Conservation (phyloP, 2,888 invertebrate genomes). For the Drosophila multiciliata region DNA sequence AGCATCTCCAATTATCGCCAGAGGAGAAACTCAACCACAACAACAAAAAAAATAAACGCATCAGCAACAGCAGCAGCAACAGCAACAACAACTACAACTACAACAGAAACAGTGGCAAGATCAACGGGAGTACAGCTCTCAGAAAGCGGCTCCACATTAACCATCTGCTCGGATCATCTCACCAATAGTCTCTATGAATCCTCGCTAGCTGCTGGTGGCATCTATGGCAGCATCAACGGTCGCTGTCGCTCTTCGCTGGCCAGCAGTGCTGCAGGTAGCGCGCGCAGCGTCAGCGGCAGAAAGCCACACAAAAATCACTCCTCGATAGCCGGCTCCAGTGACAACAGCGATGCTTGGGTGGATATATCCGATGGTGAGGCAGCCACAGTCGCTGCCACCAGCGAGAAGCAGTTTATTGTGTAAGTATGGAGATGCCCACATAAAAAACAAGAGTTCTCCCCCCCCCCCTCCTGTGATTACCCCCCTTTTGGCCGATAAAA, state of each 20-base stretch:
- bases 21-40: slow-evolving; percentile 19
- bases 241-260: slow-evolving; percentile 62
- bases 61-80: not conserved
- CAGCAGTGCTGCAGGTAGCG: slow-evolving; percentile 43
- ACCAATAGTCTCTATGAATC: slow-evolving; percentile 85
- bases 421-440: slow-evolving; percentile 70
- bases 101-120: not conserved
- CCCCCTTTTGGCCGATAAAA: slow-evolving; percentile 15
- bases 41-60: not conserved
- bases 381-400: slow-evolving; percentile 36
- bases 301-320: slow-evolving; percentile 59
- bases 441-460: not conserved
- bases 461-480: not conserved
- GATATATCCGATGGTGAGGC: slow-evolving; percentile 83
- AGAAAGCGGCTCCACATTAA: slow-evolving; percentile 83
- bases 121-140: slow-evolving; percentile 54
- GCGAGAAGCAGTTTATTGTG: slow-evolving; percentile 83
- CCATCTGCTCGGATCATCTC: slow-evolving; percentile 84
- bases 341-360: slow-evolving; percentile 85
- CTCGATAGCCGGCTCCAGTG: slow-evolving; percentile 78
- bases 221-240: slow-evolving; percentile 58
- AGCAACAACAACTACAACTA: not conserved
- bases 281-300: slow-evolving; percentile 26
- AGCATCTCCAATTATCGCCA: slow-evolving; percentile 81
- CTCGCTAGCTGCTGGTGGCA: slow-evolving; percentile 71